Percentiles rank a stretch among this genome's conserved stretches.
phyloP scores from a whole-genome alignment of 2,797 vertebrate genomes.

The Microchirus variegatus region DNA sequence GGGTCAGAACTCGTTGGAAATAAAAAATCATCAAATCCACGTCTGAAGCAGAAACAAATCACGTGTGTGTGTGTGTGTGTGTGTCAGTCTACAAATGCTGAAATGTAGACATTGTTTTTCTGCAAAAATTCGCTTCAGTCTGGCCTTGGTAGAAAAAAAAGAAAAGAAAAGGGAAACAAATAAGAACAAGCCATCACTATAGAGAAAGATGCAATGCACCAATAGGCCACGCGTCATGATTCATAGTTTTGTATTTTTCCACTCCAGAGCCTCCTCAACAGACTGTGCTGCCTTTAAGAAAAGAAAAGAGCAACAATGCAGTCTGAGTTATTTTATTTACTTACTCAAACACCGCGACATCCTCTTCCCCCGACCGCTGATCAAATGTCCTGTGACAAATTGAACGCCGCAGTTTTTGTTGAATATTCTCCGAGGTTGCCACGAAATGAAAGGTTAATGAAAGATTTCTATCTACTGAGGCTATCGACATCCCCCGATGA shows the following conservation, averaged over 20 bases:
- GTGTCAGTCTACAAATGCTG: too few species aligned
- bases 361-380: too few species aligned
- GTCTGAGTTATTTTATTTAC: background rate
- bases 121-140: constrained; percentile 39
- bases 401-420: constrained; percentile 9
- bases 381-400: constrained; percentile 9
- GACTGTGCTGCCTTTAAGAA: constrained; percentile 25
- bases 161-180: constrained; percentile 14
- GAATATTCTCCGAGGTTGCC: constrained; percentile 34
- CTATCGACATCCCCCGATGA: constrained; percentile 55
- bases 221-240: constrained; percentile 45
- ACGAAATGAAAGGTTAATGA: constrained; percentile 64
- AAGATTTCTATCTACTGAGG: constrained; percentile 59
- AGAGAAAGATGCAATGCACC: constrained; percentile 32
- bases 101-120: too few species aligned
- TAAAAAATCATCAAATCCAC: constrained; percentile 30
- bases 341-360: constrained; percentile 23
- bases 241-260: constrained; percentile 39
- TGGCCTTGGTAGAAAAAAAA: constrained; percentile 13
- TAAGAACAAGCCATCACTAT: constrained; percentile 1
- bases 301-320: constrained; percentile 19
- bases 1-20: constrained; percentile 63
- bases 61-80: constrained; percentile 14
- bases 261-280: constrained; percentile 18
- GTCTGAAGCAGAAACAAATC: constrained; percentile 44